Base-by-base conservation (phyloP, 1,140 invertebrate genomes). In the Hylaeus volcanicus region DNA sequence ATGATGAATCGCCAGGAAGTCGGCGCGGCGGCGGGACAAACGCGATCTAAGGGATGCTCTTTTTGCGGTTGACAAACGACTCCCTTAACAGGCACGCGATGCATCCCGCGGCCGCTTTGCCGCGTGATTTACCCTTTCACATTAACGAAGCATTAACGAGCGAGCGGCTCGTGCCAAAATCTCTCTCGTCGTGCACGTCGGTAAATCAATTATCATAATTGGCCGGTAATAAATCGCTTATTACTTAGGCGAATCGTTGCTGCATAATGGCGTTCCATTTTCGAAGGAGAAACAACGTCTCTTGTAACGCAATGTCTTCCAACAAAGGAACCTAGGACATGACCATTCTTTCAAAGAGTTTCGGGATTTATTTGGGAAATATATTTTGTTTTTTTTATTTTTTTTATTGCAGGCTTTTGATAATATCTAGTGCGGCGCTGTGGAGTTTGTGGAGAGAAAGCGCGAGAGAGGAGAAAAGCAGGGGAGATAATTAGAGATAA, bases 201-300 rank as follows among this genome's bases (percentile, higher is more conserved):
- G 65, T 86, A 86, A 85, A 86, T 86, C 83, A 86, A 82, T 86
- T 86, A 86, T 86, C 83, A 82, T 86, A 86, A 86, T 86, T 82
- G 58, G 58, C 51, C 41, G 61, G 74, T 74, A 45, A 79, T 86
- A 86, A 85, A 86, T 85, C 75, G 74, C 74, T 79, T 83, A 86
- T 82, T 86, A 79, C 80, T 76, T 61, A 51, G 41, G 70, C 63
- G 72, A 85, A 70, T 82, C 74, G 79, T 61, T 81, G 82, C 75
- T 51, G 48, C 69, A 53, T 60, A 75, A 72, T 58, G 68, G 64
- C 43, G 41, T n/a, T 14, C 39, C 61, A 58, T 74, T 83, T 81
- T 83, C 74, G 51, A 12, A 26, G 26, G 15, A 12, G 53, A 56
- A n/a, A 26, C 55, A 60, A 9, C 15, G 45, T 8, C 45, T 6